phyloP scores from a whole-genome alignment of 2,113 vertebrate species.

The Percina caprodes region DNA sequence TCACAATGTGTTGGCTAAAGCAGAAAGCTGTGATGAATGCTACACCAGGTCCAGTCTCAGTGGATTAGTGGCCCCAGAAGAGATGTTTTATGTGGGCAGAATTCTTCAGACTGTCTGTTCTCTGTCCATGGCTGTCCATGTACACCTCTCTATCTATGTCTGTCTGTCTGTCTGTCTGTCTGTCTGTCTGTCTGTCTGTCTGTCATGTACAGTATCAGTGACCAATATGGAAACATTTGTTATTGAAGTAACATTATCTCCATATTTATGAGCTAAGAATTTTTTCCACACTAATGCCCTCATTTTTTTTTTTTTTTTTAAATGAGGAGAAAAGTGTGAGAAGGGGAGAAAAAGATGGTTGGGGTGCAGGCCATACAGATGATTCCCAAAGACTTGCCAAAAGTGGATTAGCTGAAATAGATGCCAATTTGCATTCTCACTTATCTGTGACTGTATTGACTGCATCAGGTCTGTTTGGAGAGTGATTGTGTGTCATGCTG shows the following conservation, averaged over 20 bases:
- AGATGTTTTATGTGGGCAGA: conserved; percentile 58
- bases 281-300: background rate
- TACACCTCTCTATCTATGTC: background rate
- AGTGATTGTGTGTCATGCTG: conserved; percentile 12
- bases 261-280: background rate
- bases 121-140: background rate
- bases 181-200: background rate
- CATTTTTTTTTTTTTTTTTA: background rate
- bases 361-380: background rate
- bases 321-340: background rate
- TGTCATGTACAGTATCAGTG: background rate
- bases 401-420: conserved; percentile 7
- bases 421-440: background rate
- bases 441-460: conserved; percentile 10
- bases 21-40: conserved; percentile 68
- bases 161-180: background rate
- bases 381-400: background rate
- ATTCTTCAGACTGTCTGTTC: conserved; percentile 37
- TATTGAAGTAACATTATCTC: background rate
- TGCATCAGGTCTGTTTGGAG: conserved; percentile 10
- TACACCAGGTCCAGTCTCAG: conserved; percentile 34
- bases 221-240: background rate
- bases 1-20: conserved; percentile 75
- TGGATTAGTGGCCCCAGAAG: conserved; percentile 37
- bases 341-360: background rate